These are phyloP conservation scores for Scotopteryx bipunctaria DNA, from an alignment of 2,888 invertebrate genomes.

Conservation along the genomic window DNA sequence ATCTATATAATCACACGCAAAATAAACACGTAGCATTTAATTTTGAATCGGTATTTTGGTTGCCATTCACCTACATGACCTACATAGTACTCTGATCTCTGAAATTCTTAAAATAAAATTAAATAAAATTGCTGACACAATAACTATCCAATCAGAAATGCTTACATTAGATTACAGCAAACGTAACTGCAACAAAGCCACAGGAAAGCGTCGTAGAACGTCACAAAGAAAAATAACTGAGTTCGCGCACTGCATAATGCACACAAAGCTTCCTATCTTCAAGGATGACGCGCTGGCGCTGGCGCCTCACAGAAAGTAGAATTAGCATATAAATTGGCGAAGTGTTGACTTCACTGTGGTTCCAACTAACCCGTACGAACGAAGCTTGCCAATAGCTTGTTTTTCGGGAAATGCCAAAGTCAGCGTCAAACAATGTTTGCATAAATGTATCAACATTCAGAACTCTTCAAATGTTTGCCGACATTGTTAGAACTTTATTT, in stretches of 20 bases:
- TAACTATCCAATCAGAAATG: conserved; percentile 13
- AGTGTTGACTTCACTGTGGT: conserved; percentile 39
- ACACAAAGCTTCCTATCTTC: conserved; percentile 55
- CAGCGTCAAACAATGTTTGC: conserved; percentile 34
- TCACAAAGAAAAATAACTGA: conserved; percentile 43
- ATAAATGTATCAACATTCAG: conserved; percentile 26
- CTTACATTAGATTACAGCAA: conserved; percentile 34
- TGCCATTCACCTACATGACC: conserved; percentile 23
- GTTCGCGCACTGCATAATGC: conserved; percentile 52
- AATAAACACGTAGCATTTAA: conserved; percentile 38
- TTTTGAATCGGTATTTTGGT: conserved; percentile 27
- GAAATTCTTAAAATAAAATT: too few species aligned
- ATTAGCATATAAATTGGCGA: conserved; percentile 71
- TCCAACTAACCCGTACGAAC: conserved; percentile 32
- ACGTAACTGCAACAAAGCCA: conserved; percentile 33
- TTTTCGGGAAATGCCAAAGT: conserved; percentile 30
- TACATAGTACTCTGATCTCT: conserved; percentile 8
- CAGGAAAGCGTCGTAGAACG: conserved; percentile 39
- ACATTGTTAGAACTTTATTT: conserved; percentile 5
- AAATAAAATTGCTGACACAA: conserved; percentile 3
- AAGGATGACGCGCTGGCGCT: conserved; percentile 54
- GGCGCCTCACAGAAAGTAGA: conserved; percentile 48
- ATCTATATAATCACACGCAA: conserved; percentile 38
- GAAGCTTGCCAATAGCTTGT: conserved; percentile 34
- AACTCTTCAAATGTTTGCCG: conserved; percentile 7